A percentile compares a stretch with the other conserved stretches of the same genome.
phyloP scores from a whole-genome alignment of 2,888 invertebrate genomes.

The Lithophane semibrunnea region DNA sequence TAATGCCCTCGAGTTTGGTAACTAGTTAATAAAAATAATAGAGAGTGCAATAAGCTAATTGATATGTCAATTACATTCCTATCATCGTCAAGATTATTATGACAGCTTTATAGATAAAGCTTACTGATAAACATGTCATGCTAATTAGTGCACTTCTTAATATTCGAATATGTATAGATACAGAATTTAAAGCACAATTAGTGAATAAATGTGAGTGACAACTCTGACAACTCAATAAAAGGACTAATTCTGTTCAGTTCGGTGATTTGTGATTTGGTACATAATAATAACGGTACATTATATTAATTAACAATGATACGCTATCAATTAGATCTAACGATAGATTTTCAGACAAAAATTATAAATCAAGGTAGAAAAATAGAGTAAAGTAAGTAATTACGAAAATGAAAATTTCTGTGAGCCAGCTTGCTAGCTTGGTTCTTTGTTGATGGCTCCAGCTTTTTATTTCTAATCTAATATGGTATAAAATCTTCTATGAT shows the following conservation, averaged over 20 bases:
- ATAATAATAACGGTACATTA: background rate
- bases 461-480: slow-evolving; percentile 13
- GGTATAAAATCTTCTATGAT: slow-evolving; percentile 11
- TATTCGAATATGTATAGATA: slow-evolving; percentile 39
- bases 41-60: slow-evolving; percentile 52
- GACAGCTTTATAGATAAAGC: slow-evolving; percentile 59
- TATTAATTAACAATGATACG: background rate
- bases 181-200: slow-evolving; percentile 38
- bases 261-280: background rate
- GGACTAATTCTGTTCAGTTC: slow-evolving; percentile 20
- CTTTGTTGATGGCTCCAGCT: background rate
- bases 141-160: slow-evolving; percentile 55
- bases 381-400: too few species aligned
- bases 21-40: slow-evolving; percentile 46
- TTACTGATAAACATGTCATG: slow-evolving; percentile 60
- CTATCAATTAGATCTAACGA: background rate
- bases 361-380: background rate
- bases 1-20: slow-evolving; percentile 9
- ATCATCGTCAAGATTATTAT: slow-evolving; percentile 62
- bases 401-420: background rate
- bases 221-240: slow-evolving; percentile 31
- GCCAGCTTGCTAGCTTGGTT: background rate
- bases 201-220: slow-evolving; percentile 22
- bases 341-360: background rate
- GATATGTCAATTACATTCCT: slow-evolving; percentile 63